Base-by-base conservation (phyloP, 2,888 invertebrate genomes). In the Volucella bombylans region DNA sequence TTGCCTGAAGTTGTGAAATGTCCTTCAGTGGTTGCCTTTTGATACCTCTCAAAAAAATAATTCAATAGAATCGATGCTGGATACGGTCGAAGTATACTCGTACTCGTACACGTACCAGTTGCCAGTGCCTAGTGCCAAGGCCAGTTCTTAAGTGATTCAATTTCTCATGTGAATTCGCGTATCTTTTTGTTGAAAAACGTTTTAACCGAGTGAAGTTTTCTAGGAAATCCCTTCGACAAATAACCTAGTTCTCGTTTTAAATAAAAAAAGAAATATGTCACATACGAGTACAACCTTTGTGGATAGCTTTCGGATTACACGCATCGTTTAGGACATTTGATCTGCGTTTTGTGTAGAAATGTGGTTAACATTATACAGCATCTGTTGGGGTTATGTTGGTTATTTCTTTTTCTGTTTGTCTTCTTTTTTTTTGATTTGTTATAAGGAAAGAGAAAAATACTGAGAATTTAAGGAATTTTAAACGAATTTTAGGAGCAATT, bases 1-100 rank as follows among this genome's bases (percentile, higher is more conserved):
- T 65, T 31, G 31, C 31, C 55, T 65, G 73, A 41, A 62, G 50
- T 77, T 77, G 69, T 77, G 77, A 77, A 77, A 49, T 54, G 69
- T 64, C 62, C 55, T 68, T 62, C 39, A 62, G 39, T 31, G 8
- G 31, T 31, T 31, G 31, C 31, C 31, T 31, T 31, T 31, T 31
- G 31, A 6, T 31, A 31, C 31, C 31, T 31, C 31, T 31, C 31
- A 31, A 31, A 31, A 31, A 31, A 31, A 31, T 6, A 31, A 6
- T 31, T 31, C 31, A 31, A 31, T 6, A 31, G 31, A 31, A 31
- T 31, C 31, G 31, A 31, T 31, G 31, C 31, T 31, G 31, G 31
- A 31, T 31, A 31, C 31, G 31, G 31, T 31, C 31, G 6, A 31
- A 31, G 6, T 18, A 18, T 18, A 1, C n/a, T n/a, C 1, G 18